Percentiles rank a stretch among this genome's conserved stretches.
Conservation (phyloP, 2,888 invertebrate genomes). For the Hypena proboscidalis region DNA sequence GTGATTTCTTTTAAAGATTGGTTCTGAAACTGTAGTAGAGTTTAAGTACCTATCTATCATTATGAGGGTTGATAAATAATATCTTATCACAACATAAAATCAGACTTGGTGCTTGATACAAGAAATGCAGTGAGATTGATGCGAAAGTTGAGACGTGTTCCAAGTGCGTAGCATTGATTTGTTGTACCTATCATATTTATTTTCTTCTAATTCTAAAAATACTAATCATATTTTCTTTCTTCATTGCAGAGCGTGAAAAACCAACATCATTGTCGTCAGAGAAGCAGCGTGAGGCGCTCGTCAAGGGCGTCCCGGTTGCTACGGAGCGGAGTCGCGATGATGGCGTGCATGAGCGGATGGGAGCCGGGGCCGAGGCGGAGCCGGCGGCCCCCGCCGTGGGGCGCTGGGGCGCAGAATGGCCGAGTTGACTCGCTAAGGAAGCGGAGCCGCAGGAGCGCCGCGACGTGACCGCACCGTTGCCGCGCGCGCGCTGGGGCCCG, state of each 20-base stretch:
- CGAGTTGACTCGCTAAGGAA: slow-evolving; percentile 96
- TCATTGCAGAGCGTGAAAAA: slow-evolving; percentile 90
- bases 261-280: slow-evolving; percentile 86
- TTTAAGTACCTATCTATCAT: too few relatives aligned
- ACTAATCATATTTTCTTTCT: neutral
- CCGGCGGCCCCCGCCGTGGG: slow-evolving; percentile 90
- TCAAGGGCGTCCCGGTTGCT: slow-evolving; percentile 81
- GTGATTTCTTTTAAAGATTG: too few relatives aligned
- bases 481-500: slow-evolving; percentile 86
- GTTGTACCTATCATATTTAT: too few relatives aligned
- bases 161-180: too few relatives aligned
- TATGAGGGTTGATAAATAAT: too few relatives aligned
- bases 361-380: slow-evolving; percentile 81
- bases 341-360: slow-evolving; percentile 57
- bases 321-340: slow-evolving; percentile 58
- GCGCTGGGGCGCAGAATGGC: slow-evolving; percentile 97
- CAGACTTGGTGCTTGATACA: too few relatives aligned
- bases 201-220: neutral
- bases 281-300: slow-evolving; percentile 87
- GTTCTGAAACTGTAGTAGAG: too few relatives aligned
- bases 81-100: too few relatives aligned
- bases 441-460: slow-evolving; percentile 62
- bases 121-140: too few relatives aligned
- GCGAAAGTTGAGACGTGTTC: too few relatives aligned
- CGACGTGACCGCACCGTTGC: slow-evolving; percentile 89